Base-by-base conservation (phyloP, 2,888 invertebrate genomes). In the Cepaea hortensis region DNA sequence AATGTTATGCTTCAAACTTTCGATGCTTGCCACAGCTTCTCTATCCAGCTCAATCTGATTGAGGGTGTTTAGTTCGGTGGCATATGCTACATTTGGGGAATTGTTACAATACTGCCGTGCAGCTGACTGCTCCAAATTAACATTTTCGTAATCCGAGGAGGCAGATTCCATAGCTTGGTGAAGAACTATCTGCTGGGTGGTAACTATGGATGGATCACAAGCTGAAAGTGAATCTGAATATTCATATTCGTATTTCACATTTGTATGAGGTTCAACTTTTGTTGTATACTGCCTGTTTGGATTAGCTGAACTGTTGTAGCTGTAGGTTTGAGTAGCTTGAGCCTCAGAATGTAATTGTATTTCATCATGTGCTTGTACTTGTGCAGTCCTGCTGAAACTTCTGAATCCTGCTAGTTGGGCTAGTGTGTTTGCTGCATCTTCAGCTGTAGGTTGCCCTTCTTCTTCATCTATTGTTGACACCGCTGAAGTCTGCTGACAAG, bases 401-500 rank as follows among this genome's bases (percentile, higher is more conserved):
- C 87, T 68, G 62, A 84, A 89, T 6, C 86, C 88, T 9, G 88
- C 88, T 35, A 89, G 86, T 75, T 89, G 88, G 6, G 88, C 87
- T 23, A 89, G 81, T 4, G 88, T 89, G 73, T 89, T 89, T 55
- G 88, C 88, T 50, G 88, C 88, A 84, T 89, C 88, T 65, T 87
- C 88, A 50, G 88, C 88, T 7, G 88, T 89, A 18, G 88, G 87
- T 80, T 87, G 88, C 50, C 80, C 85, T 65, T 84, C 85, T 20
- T 87, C 85, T 46, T 87, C 88, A 46, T 50, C 70, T 46, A 35
- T 48, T 86, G 61, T 62, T 13, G 72, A 35, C n/a, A 20, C 61
- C 0, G 48, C 35, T 46, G 77, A 20, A 23, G 20, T 3, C 6
- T 73, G 50, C n/a, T 83, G 23, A 61, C 61, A 23, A 2, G 46